These are phyloP conservation scores for Anarrhichthys ocellatus DNA, from an alignment of 2,113 vertebrate genomes.

Conservation along the genomic window DNA sequence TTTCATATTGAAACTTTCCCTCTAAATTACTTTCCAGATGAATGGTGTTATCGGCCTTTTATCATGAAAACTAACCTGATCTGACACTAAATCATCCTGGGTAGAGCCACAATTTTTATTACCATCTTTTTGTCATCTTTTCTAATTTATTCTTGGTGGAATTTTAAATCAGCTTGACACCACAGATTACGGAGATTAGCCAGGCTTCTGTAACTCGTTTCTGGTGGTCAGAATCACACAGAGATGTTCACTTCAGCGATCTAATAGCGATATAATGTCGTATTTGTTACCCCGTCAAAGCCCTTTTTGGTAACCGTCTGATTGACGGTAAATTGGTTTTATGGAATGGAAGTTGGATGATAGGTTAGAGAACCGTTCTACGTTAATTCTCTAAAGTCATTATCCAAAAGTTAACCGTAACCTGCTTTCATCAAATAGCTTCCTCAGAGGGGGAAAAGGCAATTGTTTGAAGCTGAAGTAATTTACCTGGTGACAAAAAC, in stretches of 20 bases:
- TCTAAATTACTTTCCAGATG: conserved; percentile 41
- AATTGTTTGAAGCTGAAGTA: conserved; percentile 52
- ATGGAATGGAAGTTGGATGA: conserved; percentile 21
- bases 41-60: conserved; percentile 49
- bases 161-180: conserved; percentile 50
- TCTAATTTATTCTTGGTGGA: conserved; percentile 41
- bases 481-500: conserved; percentile 56
- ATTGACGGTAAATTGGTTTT: conserved; percentile 10
- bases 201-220: conserved; percentile 28
- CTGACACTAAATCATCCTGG: conserved; percentile 41
- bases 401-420: conserved; percentile 46
- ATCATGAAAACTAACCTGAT: conserved; percentile 51
- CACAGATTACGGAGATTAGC: conserved; percentile 33
- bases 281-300: not conserved
- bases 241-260: conserved; percentile 20
- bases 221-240: conserved; percentile 19
- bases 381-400: conserved; percentile 31
- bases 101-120: conserved; percentile 33
- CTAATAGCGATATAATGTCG: conserved; percentile 5
- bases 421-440: conserved; percentile 31
- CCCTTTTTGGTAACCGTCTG: conserved; percentile 1
- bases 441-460: not conserved
- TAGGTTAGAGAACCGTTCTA: conserved; percentile 7
- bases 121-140: conserved; percentile 44
- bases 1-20: conserved; percentile 33